Evolutionary conservation across 2,888 invertebrate species (phyloP).

Genomic region (Leptura quadrifasciata): DNA sequence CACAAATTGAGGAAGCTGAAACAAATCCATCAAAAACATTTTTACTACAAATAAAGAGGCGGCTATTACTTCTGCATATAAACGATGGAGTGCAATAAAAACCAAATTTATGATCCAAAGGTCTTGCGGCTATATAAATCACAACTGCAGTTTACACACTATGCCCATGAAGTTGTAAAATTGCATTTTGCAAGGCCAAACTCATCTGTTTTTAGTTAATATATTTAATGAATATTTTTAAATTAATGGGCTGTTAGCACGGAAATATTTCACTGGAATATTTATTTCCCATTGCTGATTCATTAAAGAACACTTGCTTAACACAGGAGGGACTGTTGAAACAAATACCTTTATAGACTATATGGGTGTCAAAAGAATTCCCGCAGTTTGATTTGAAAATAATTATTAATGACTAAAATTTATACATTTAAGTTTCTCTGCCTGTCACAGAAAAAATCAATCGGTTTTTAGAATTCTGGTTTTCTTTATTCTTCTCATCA

Average conservation of each 20-base stretch:
- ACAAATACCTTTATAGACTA: too few species aligned
- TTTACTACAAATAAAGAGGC: background rate
- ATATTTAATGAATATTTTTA: constrained; percentile 29
- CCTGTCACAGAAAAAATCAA: too few species aligned
- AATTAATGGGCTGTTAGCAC: constrained; percentile 32
- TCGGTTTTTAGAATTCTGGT: too few species aligned
- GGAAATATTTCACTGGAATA: constrained; percentile 20
- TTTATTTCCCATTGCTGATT: constrained; percentile 10
- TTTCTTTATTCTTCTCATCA: too few species aligned
- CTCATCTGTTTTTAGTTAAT: constrained; percentile 10
- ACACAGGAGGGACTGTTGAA: background rate
- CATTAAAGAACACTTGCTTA: constrained; percentile 15
- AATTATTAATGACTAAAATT: too few species aligned
- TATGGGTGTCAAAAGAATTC: too few species aligned
- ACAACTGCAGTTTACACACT: constrained; percentile 25
- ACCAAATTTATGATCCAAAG: constrained; percentile 42
- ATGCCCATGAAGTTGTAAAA: constrained; percentile 37
- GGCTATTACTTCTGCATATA: constrained; percentile 19
- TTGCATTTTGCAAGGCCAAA: constrained; percentile 21
- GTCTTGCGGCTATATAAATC: constrained; percentile 43
- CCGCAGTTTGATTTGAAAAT: too few species aligned
- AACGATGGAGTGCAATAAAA: constrained; percentile 40
- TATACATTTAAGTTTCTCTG: too few species aligned
- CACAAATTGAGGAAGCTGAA: background rate
- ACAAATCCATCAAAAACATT: constrained; percentile 9